Evolutionary conservation across 2,888 invertebrate genomes (phyloP).

Genomic region (Lymantria monacha): DNA sequence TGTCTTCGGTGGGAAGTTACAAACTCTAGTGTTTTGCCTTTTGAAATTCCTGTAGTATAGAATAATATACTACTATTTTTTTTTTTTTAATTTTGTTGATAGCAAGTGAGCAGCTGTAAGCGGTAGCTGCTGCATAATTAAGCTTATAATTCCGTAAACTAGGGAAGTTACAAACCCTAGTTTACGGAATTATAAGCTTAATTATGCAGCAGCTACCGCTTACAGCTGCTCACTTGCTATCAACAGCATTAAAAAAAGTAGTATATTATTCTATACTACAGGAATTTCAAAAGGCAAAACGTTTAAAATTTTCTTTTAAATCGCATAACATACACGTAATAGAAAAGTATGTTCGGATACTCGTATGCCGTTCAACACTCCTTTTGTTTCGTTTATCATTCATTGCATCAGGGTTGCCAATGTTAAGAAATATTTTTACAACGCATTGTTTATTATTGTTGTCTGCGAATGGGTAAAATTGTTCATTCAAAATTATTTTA

Average conservation of each 20-base stretch:
- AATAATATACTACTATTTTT: no score
- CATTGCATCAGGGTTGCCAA: constrained; percentile 35
- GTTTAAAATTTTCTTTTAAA: constrained; percentile 11
- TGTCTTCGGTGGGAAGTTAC: no score
- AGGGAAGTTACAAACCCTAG: no score
- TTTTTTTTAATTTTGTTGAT: no score
- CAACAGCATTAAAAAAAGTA: no score
- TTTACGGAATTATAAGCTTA: no score
- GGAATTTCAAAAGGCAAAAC: neutral
- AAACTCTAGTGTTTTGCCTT: neutral
- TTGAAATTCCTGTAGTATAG: neutral
- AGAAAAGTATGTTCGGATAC: constrained; percentile 34
- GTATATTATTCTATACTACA: neutral
- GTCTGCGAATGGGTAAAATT: constrained; percentile 16
- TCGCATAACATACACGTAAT: constrained; percentile 26
- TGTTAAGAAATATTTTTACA: constrained; percentile 28
- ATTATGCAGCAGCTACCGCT: no score
- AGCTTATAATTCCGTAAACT: no score
- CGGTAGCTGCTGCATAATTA: no score
- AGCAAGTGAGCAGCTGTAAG: no score
- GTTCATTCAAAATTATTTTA: constrained; percentile 11
- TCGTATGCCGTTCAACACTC: constrained; percentile 25
- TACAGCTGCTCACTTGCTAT: no score
- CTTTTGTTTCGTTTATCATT: constrained; percentile 38
- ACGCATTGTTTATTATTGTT: constrained; percentile 31